These are phyloP conservation scores for Ariolimax columbianus DNA, from an alignment of 2,888 invertebrate species.

Conservation along the genomic window DNA sequence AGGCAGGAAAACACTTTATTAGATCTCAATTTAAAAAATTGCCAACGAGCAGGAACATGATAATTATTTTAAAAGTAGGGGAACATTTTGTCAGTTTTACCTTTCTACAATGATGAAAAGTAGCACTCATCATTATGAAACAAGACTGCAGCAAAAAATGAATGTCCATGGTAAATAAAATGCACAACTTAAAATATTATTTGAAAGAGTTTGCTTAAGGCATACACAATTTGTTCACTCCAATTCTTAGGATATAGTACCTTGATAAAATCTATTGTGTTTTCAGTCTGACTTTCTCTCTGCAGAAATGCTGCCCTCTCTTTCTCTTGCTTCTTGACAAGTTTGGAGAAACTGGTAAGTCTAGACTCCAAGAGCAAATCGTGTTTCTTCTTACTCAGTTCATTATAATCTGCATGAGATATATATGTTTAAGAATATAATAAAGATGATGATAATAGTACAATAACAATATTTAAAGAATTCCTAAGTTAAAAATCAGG, in stretches of 20 bases:
- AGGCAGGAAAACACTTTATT: no score
- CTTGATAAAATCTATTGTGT: conserved; percentile 64
- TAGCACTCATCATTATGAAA: no score
- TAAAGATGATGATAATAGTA: no score
- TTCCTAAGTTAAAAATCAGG: no score
- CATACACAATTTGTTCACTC: background rate
- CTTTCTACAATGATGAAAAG: no score
- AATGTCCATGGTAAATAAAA: no score
- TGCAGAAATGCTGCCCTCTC: conserved; percentile 64
- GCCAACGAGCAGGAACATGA: no score
- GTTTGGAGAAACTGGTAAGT: conserved; percentile 46
- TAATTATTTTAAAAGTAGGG: no score
- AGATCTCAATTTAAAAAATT: no score
- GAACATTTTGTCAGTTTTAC: no score
- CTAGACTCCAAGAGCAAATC: background rate
- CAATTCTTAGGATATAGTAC: conserved; percentile 51
- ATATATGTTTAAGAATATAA: background rate
- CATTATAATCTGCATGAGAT: conserved; percentile 23
- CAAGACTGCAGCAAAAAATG: no score
- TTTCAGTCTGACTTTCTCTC: conserved; percentile 61
- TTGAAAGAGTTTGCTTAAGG: background rate
- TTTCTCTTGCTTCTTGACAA: conserved; percentile 68
- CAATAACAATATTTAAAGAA: no score
- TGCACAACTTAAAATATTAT: background rate
- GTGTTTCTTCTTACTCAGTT: conserved; percentile 8